A percentile compares a stretch with the other conserved stretches of the same genome.
phyloP scores from a whole-genome alignment of 2,888 invertebrate genomes.

The Onchidella celtica region DNA sequence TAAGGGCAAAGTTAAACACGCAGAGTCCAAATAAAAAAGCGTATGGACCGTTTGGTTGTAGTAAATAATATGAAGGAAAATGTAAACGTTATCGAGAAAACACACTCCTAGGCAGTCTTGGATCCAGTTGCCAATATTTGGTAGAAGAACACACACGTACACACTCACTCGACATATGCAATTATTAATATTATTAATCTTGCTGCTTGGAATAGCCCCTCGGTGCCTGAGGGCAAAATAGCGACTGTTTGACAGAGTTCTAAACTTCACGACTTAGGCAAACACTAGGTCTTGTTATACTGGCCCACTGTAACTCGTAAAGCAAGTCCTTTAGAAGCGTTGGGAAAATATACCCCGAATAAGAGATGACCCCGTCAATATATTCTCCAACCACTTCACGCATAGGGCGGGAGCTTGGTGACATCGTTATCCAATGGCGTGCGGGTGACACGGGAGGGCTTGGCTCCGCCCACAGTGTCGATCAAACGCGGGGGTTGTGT shows the following conservation, averaged over 20 bases:
- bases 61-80: constrained; percentile 26
- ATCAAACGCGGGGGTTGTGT: not conserved
- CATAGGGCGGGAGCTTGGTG: constrained; percentile 24
- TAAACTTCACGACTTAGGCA: constrained; percentile 46
- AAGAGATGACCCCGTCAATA: constrained; percentile 36
- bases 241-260: constrained; percentile 47
- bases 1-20: not conserved
- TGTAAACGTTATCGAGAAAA: constrained; percentile 15
- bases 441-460: not conserved
- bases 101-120: constrained; percentile 20
- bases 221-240: constrained; percentile 46
- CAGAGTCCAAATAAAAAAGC: not conserved
- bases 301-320: constrained; percentile 29
- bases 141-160: constrained; percentile 40
- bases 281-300: constrained; percentile 46
- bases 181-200: constrained; percentile 50
- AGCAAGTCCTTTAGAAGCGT: constrained; percentile 47
- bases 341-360: constrained; percentile 46
- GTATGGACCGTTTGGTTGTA: not conserved
- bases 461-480: constrained; percentile 10
- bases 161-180: constrained; percentile 46
- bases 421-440: constrained; percentile 26
- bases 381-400: constrained; percentile 29
- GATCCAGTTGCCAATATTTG: constrained; percentile 33
- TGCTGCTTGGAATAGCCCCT: constrained; percentile 27